A percentile compares a stretch with the other conserved stretches of the same genome.
phyloP scores from a whole-genome alignment of 2,113 vertebrate species.

The Ptychochromis oligacanthus region DNA sequence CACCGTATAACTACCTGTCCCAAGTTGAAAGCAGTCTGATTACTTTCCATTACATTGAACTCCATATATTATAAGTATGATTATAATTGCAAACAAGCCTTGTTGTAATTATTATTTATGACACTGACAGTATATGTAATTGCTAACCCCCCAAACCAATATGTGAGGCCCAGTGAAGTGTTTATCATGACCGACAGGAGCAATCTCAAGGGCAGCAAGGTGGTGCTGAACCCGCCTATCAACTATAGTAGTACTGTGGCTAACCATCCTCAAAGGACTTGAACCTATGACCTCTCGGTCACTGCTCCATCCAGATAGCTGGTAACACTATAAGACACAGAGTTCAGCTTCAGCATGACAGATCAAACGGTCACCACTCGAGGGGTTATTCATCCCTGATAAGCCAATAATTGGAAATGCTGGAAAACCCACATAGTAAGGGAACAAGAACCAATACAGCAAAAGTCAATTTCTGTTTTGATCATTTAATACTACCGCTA shows the following conservation, averaged over 20 bases:
- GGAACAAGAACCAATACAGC: not conserved
- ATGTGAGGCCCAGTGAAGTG: constrained; percentile 37
- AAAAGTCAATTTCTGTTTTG: not conserved
- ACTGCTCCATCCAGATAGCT: not conserved
- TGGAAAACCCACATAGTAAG: not conserved
- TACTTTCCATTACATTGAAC: constrained; percentile 68
- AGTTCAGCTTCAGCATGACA: constrained; percentile 24
- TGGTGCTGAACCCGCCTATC: not conserved
- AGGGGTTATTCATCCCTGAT: constrained; percentile 52
- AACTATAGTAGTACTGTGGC: not conserved
- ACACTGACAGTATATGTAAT: constrained; percentile 61
- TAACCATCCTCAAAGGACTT: constrained; percentile 37
- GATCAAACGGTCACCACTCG: constrained; percentile 33
- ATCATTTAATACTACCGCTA: not conserved
- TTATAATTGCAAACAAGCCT: constrained; percentile 76
- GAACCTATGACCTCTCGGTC: constrained; percentile 52
- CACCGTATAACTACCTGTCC: constrained; percentile 65
- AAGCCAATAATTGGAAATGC: constrained; percentile 43
- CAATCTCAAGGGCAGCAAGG: constrained; percentile 60
- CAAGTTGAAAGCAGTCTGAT: constrained; percentile 50
- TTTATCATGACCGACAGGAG: constrained; percentile 57
- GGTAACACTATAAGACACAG: constrained; percentile 22
- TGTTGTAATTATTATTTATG: constrained; percentile 74
- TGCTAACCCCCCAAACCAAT: constrained; percentile 49
- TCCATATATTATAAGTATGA: constrained; percentile 73